Percentiles rank a stretch among this genome's conserved stretches.
Evolutionary conservation across 2,113 vertebrate species (phyloP).

Genomic region (Hydrolagus affinis): DNA sequence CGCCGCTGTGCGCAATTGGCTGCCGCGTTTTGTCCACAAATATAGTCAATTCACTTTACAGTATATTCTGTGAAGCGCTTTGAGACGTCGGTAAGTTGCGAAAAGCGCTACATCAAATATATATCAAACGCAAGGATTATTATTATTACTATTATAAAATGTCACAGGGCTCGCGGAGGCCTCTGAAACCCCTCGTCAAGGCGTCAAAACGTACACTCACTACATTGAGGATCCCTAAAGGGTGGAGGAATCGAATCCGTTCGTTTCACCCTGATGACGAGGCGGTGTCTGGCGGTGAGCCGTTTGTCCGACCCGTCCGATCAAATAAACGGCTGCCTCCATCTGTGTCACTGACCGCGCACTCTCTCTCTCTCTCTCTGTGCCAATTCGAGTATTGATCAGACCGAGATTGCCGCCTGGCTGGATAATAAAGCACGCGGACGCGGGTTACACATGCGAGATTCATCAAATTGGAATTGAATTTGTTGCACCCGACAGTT

Average conservation of each 20-base stretch:
- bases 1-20: no score
- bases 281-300: not conserved
- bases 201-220: no score
- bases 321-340: constrained; percentile 10
- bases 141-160: no score
- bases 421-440: not conserved
- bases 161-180: no score
- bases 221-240: not conserved
- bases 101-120: no score
- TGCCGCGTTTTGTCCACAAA: no score
- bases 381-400: constrained; percentile 7
- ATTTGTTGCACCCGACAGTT: not conserved
- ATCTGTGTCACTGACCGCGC: constrained; percentile 11
- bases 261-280: constrained; percentile 2
- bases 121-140: no score
- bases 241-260: not conserved
- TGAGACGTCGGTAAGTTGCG: no score
- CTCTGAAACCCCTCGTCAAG: no score
- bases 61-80: no score
- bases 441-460: not conserved
- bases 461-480: not conserved
- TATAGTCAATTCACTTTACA: no score
- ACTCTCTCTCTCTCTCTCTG: no score
- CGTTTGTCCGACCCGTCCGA: constrained; percentile 21
- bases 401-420: not conserved